Conservation (phyloP, 2,888 invertebrate species). For the Agonopterix arenella region DNA sequence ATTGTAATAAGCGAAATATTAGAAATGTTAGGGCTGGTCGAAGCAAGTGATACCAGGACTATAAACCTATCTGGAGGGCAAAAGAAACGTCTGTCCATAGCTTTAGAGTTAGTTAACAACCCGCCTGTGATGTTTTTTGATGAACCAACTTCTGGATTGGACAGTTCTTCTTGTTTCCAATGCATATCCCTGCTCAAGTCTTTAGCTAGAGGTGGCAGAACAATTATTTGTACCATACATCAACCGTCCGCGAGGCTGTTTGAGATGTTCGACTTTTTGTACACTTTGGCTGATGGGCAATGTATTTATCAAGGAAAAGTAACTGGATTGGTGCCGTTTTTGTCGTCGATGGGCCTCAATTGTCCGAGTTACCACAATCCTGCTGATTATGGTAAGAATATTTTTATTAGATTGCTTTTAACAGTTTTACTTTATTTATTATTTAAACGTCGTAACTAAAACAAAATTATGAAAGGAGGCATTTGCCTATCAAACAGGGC, state of each 20-base stretch:
- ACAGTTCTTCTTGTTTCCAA: conserved; percentile 96
- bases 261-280: conserved; percentile 96
- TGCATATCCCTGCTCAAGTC: conserved; percentile 92
- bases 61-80: conserved; percentile 93
- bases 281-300: conserved; percentile 94
- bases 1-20: conserved; percentile 91
- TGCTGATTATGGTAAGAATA: conserved; percentile 90
- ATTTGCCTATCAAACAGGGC: too few relatives aligned
- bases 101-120: conserved; percentile 95
- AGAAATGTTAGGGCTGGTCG: conserved; percentile 88
- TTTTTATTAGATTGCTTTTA: too few relatives aligned
- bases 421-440: too few relatives aligned
- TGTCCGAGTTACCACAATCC: conserved; percentile 98
- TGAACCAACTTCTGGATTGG: conserved; percentile 95
- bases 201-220: conserved; percentile 90
- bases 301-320: conserved; percentile 95
- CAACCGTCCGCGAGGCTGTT: conserved; percentile 97
- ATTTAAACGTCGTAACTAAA: too few relatives aligned
- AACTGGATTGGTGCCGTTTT: conserved; percentile 89
- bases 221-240: conserved; percentile 97
- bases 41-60: conserved; percentile 87
- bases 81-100: conserved; percentile 92
- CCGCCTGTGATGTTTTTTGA: conserved; percentile 99
- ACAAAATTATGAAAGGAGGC: too few relatives aligned
- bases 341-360: conserved; percentile 88